phyloP scores from a whole-genome alignment of 23 tunicate species.

The Oikopleura dioica region DNA sequence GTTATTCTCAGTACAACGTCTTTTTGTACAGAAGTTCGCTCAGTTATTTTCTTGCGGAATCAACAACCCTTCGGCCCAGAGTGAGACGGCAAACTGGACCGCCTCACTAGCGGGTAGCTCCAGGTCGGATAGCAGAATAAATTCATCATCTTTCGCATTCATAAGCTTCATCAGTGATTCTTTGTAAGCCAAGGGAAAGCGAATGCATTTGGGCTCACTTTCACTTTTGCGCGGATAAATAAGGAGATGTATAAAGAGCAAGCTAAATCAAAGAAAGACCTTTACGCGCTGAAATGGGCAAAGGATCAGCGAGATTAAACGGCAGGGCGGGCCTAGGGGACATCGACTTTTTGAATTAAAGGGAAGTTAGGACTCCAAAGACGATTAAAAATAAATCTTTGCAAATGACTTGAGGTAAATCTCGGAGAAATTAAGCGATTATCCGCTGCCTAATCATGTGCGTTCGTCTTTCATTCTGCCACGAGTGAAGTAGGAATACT shows the following conservation, averaged over 20 bases:
- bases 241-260: too few relatives aligned
- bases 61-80: neutral
- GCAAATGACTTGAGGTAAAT: too few relatives aligned
- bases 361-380: too few relatives aligned
- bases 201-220: neutral
- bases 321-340: too few relatives aligned
- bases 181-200: neutral
- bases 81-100: neutral
- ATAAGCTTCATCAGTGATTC: neutral
- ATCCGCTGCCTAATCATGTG: neutral
- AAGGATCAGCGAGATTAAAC: too few relatives aligned
- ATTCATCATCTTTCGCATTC: neutral
- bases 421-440: too few relatives aligned
- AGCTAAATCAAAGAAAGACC: too few relatives aligned
- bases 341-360: too few relatives aligned
- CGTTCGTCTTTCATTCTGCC: neutral
- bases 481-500: neutral
- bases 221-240: too few relatives aligned
- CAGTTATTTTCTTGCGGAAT: neutral
- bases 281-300: too few relatives aligned
- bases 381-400: too few relatives aligned
- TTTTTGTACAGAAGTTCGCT: neutral
- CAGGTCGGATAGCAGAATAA: neutral
- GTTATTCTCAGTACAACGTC: too few relatives aligned
- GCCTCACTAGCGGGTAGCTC: neutral